Conservation (phyloP, 2,113 vertebrate species). For the Ursus arctos region DNA sequence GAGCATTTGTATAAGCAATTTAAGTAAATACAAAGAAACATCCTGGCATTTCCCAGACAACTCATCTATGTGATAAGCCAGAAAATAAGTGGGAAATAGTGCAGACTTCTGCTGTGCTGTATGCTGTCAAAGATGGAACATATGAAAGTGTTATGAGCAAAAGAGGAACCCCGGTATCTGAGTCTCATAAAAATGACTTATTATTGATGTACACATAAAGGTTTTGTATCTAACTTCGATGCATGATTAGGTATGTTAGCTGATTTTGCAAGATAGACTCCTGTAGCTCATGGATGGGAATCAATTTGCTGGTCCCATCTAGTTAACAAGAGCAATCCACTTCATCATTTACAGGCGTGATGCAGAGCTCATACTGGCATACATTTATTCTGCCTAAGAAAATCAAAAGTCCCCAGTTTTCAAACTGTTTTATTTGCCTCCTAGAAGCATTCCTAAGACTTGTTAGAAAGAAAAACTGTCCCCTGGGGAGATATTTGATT, state of each 20-base stretch:
- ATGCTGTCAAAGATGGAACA: slow-evolving; percentile 41
- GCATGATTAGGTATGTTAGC: slow-evolving; percentile 10
- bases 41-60: slow-evolving; percentile 21
- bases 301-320: slow-evolving; percentile 60
- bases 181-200: slow-evolving; percentile 10
- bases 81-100: slow-evolving; percentile 51
- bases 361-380: slow-evolving; percentile 25
- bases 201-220: slow-evolving; percentile 29
- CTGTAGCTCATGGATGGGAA: background rate
- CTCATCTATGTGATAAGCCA: slow-evolving; percentile 21
- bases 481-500: background rate
- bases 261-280: slow-evolving; percentile 54
- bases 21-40: slow-evolving; percentile 57
- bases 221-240: slow-evolving; percentile 2
- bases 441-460: slow-evolving; percentile 39
- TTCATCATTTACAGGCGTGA: slow-evolving; percentile 4
- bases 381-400: slow-evolving; percentile 54
- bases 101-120: background rate
- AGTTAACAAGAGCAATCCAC: slow-evolving; percentile 28
- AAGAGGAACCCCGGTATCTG: background rate
- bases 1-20: slow-evolving; percentile 16
- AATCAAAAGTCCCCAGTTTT: slow-evolving; percentile 56
- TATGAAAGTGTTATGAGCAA: background rate
- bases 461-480: slow-evolving; percentile 4
- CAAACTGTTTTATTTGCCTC: slow-evolving; percentile 36